Conservation (phyloP, 2,888 invertebrate species). For the Aricia artaxerxes region DNA sequence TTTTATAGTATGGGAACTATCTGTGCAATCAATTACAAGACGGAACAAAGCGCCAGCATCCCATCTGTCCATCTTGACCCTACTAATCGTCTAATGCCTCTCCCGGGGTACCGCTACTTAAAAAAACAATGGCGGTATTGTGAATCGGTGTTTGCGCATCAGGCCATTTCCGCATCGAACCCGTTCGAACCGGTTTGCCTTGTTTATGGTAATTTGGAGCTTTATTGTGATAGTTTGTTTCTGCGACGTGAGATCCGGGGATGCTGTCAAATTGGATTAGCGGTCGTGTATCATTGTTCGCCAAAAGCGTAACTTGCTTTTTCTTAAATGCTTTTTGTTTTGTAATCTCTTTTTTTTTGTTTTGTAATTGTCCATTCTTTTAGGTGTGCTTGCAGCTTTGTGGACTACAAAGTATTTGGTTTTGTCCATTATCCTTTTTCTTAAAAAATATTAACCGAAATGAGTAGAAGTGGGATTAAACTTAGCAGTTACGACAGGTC, state of each 20-base stretch:
- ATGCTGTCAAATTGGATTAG: constrained; percentile 69
- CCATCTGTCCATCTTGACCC: constrained; percentile 54
- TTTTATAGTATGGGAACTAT: constrained; percentile 37
- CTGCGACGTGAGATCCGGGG: constrained; percentile 58
- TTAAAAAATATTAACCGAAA: neutral
- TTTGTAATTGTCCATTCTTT: neutral
- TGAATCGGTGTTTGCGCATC: constrained; percentile 66
- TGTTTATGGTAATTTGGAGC: constrained; percentile 79
- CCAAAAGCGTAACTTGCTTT: neutral
- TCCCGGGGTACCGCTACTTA: constrained; percentile 56
- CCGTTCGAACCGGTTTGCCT: constrained; percentile 68
- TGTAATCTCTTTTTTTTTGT: neutral
- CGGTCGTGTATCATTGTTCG: constrained; percentile 45
- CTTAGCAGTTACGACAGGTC: neutral
- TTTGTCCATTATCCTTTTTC: neutral
- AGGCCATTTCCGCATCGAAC: constrained; percentile 67
- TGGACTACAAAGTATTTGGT: neutral
- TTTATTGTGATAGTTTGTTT: constrained; percentile 63
- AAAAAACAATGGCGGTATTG: constrained; percentile 67
- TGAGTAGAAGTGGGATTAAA: neutral
- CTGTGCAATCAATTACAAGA: constrained; percentile 45
- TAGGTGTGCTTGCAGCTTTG: neutral
- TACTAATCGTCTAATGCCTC: constrained; percentile 60
- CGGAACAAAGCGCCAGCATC: constrained; percentile 51
- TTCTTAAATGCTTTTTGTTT: constrained; percentile 6